Conservation (phyloP, 2,113 vertebrate species). For the Cavia aperea region DNA sequence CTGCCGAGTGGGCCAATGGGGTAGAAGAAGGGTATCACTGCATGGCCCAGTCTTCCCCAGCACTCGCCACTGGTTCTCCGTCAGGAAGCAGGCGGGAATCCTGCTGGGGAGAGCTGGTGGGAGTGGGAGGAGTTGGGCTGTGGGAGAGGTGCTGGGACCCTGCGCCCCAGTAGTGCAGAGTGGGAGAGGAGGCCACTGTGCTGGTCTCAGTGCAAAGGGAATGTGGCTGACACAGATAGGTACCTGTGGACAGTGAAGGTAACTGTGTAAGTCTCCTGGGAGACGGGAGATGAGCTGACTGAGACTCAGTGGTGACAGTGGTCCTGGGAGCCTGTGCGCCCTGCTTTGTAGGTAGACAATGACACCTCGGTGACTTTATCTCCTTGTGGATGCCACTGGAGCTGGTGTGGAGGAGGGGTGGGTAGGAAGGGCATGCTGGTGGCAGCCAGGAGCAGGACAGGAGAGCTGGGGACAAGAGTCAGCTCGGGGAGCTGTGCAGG, state of each 20-base stretch:
- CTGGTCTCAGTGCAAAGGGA: not conserved
- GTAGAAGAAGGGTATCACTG: not conserved
- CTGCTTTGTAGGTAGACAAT: too few species aligned
- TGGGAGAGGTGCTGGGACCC: not conserved
- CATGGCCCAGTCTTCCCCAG: not conserved
- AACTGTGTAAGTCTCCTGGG: rapidly evolving
- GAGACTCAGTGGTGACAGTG: rapidly evolving
- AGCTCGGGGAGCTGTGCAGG: not conserved
- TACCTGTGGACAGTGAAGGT: not conserved
- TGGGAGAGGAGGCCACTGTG: not conserved
- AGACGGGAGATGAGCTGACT: not conserved
- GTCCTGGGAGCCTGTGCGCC: not conserved
- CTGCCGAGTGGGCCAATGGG: not conserved
- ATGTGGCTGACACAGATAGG: not conserved
- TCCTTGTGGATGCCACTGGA: not conserved
- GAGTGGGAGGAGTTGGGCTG: not conserved
- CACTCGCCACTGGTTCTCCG: not conserved
- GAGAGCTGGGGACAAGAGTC: not conserved
- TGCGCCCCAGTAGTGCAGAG: too few species aligned
- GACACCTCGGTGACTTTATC: too few species aligned
- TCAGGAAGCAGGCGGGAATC: too few species aligned
- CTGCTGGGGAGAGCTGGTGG: too few species aligned
- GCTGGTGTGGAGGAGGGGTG: not conserved
- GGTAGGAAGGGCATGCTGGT: not conserved
- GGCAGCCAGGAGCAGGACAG: not conserved